phyloP scores from a whole-genome alignment of 2,888 invertebrate genomes.

The Saturnia japonica region DNA sequence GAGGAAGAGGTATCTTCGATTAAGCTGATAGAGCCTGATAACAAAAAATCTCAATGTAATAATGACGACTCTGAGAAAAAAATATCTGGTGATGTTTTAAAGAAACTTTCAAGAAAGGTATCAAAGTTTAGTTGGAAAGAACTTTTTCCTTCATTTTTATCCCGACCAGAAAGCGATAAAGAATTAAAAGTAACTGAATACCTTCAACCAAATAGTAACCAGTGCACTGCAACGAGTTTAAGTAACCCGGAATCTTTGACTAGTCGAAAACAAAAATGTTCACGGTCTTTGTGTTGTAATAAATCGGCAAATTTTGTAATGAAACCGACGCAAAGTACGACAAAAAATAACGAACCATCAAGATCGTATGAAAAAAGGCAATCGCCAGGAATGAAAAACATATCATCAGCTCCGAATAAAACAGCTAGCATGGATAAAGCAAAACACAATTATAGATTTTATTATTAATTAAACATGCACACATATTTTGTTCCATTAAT shows the following conservation, averaged over 20 bases:
- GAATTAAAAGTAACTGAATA: neutral
- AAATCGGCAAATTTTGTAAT: neutral
- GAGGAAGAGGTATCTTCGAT: neutral
- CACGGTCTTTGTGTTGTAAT: neutral
- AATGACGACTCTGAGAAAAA: conserved; percentile 8
- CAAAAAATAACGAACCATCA: neutral
- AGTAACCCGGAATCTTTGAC: neutral
- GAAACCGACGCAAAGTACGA: neutral
- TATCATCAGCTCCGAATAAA: neutral
- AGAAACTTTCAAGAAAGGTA: conserved; percentile 7
- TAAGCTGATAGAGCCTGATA: neutral
- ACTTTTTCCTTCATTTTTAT: conserved; percentile 4
- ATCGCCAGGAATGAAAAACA: neutral
- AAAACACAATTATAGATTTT: conserved; percentile 18
- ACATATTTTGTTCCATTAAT: too few species aligned
- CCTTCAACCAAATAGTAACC: neutral
- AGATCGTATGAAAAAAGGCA: neutral
- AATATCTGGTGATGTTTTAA: neutral
- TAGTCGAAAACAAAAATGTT: neutral
- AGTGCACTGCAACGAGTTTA: neutral
- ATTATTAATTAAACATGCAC: conserved; percentile 8
- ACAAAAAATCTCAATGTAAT: neutral
- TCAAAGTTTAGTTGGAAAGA: conserved; percentile 11
- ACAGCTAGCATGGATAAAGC: neutral
- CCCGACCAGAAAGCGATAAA: conserved; percentile 1